Evolutionary conservation across 2,888 invertebrate species (phyloP).

Genomic region (Drosophila kambysellisi): DNA sequence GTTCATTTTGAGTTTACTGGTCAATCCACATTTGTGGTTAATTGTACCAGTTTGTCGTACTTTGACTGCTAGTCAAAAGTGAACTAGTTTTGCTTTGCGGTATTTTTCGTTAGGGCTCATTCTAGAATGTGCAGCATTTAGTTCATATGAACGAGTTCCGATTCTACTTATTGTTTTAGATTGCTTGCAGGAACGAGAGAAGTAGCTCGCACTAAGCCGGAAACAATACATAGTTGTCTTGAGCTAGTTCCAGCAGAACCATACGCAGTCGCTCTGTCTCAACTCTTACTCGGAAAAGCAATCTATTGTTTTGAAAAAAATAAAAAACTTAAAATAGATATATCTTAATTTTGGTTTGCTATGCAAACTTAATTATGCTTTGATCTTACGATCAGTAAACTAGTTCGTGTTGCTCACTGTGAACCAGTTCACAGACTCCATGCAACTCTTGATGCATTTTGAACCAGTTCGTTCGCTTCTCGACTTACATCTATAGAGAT

Average conservation of each 20-base stretch:
- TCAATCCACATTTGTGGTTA: background rate
- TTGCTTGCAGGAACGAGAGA: slow-evolving; percentile 17
- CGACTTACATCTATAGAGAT: slow-evolving; percentile 8
- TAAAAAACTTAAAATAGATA: background rate
- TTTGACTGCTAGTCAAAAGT: background rate
- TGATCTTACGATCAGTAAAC: background rate
- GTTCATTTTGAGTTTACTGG: background rate
- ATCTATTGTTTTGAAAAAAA: background rate
- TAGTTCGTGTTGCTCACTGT: background rate
- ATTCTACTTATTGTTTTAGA: slow-evolving; percentile 2
- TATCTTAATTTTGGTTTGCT: slow-evolving; percentile 10
- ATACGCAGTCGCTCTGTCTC: background rate
- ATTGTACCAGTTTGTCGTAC: background rate
- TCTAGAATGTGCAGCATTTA: slow-evolving; percentile 1
- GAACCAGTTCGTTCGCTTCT: slow-evolving; percentile 13
- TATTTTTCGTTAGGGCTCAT: background rate
- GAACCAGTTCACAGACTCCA: slow-evolving; percentile 2
- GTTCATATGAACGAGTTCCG: slow-evolving; percentile 9
- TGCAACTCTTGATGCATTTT: background rate
- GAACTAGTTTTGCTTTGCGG: slow-evolving; percentile 1
- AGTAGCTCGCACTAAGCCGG: slow-evolving; percentile 11
- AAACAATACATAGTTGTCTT: slow-evolving; percentile 2
- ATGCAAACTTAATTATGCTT: slow-evolving; percentile 6
- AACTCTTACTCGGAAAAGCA: slow-evolving; percentile 4
- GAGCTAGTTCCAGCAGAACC: slow-evolving; percentile 11